A percentile compares a stretch with the other conserved stretches of the same genome.
Conservation (phyloP, 2,888 invertebrate genomes). For the Phyllotreta striolata region DNA sequence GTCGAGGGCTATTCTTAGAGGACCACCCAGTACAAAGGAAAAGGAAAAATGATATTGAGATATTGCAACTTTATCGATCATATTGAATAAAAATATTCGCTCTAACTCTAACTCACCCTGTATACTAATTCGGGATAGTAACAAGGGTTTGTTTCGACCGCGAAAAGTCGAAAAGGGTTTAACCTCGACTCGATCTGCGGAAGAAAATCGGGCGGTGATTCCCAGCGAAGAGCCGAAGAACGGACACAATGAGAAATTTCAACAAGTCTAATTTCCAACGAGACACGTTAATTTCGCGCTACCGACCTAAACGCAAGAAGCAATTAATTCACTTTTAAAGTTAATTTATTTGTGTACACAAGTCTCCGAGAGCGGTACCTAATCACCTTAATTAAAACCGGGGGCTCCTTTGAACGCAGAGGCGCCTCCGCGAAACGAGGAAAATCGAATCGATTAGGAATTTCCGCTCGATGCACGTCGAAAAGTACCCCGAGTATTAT, state of each 20-base stretch:
- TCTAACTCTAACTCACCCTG: too few species aligned
- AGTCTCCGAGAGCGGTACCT: slow-evolving; percentile 57
- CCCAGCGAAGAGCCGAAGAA: slow-evolving; percentile 34
- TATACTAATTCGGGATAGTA: too few species aligned
- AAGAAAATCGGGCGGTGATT: too few species aligned
- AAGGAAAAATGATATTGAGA: too few species aligned
- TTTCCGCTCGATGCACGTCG: slow-evolving; percentile 16
- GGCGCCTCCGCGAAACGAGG: slow-evolving; percentile 7
- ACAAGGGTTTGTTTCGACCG: too few species aligned
- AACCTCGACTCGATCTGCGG: too few species aligned
- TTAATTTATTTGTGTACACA: slow-evolving; percentile 62
- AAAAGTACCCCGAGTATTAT: not conserved
- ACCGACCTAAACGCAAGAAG: slow-evolving; percentile 59
- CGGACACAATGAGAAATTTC: slow-evolving; percentile 57
- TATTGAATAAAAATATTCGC: too few species aligned
- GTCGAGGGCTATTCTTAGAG: too few species aligned
- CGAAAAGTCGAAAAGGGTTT: too few species aligned
- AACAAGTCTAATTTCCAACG: slow-evolving; percentile 56
- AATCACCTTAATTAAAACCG: slow-evolving; percentile 63
- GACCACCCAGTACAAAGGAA: too few species aligned
- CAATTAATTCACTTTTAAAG: slow-evolving; percentile 63
- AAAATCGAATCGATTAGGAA: not conserved
- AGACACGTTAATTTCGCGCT: slow-evolving; percentile 54
- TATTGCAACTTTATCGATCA: too few species aligned
- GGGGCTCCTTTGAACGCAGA: slow-evolving; percentile 41